These are phyloP conservation scores for Penaeus vannamei DNA, from an alignment of 1,140 invertebrate species.

Conservation along the genomic window DNA sequence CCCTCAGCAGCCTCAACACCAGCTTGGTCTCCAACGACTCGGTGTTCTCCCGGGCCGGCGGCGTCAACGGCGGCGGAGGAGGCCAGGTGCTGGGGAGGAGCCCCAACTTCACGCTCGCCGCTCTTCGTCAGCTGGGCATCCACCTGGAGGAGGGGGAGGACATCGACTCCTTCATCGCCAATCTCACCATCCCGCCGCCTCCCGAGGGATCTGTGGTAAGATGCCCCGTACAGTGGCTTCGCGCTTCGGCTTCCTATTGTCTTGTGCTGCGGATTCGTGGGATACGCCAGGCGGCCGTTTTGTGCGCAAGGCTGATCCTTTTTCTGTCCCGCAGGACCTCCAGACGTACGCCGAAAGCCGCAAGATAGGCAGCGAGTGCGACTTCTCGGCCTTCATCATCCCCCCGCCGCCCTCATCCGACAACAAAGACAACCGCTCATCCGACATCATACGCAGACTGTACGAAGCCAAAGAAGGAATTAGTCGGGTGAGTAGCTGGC, in stretches of 20 bases:
- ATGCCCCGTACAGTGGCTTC: not conserved
- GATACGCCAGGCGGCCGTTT: conserved; percentile 69
- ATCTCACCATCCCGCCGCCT: conserved; percentile 84
- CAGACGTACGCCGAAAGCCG: conserved; percentile 52
- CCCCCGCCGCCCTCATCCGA: conserved; percentile 55
- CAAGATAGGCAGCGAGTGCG: conserved; percentile 53
- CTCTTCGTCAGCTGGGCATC: conserved; percentile 66
- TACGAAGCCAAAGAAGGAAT: conserved; percentile 67
- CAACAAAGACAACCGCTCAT: conserved; percentile 64
- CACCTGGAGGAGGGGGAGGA: conserved; percentile 71
- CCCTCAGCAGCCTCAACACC: conserved; percentile 57
- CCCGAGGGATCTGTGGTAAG: conserved; percentile 69
- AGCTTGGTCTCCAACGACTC: conserved; percentile 46
- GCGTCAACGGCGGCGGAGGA: not conserved
- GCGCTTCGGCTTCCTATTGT: not conserved
- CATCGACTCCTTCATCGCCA: conserved; percentile 86
- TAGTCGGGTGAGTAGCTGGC: conserved; percentile 51
- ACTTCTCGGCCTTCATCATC: conserved; percentile 65
- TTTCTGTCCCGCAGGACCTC: conserved; percentile 31
- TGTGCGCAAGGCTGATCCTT: not conserved
- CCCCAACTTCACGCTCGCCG: conserved; percentile 64
- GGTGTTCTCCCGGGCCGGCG: conserved; percentile 29
- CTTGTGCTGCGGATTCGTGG: not conserved
- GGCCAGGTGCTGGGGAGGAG: conserved; percentile 21
- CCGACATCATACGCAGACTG: conserved; percentile 61